A percentile compares a stretch with the other conserved stretches of the same genome.
Conservation (phyloP, 2,113 vertebrate species). For the Bujurquina vittata region DNA sequence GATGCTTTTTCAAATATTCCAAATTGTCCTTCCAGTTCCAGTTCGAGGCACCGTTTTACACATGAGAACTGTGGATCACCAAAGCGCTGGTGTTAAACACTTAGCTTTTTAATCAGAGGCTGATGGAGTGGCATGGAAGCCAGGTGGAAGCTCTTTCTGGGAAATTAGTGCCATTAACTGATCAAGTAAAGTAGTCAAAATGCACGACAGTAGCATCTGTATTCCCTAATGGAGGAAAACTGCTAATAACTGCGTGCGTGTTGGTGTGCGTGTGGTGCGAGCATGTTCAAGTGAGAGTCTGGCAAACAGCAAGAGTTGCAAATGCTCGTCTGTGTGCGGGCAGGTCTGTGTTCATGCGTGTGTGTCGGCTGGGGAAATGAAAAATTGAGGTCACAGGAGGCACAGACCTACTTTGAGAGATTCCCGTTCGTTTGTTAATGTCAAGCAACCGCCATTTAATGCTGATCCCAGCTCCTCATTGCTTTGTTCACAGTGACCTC, state of each 20-base stretch:
- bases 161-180: slow-evolving; percentile 67
- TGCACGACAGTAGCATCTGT: slow-evolving; percentile 49
- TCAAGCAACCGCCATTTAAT: slow-evolving; percentile 53
- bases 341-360: background rate
- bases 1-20: slow-evolving; percentile 20
- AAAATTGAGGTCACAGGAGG: slow-evolving; percentile 50
- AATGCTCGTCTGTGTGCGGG: background rate
- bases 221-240: slow-evolving; percentile 41
- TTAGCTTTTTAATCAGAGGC: slow-evolving; percentile 53
- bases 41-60: background rate
- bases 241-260: slow-evolving; percentile 22
- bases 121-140: slow-evolving; percentile 45
- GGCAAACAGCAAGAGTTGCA: background rate
- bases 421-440: slow-evolving; percentile 50
- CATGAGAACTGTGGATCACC: slow-evolving; percentile 10
- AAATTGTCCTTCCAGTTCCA: background rate
- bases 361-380: slow-evolving; percentile 21
- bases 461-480: slow-evolving; percentile 35
- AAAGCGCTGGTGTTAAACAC: slow-evolving; percentile 25
- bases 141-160: slow-evolving; percentile 61
- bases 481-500: slow-evolving; percentile 49
- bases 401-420: slow-evolving; percentile 56
- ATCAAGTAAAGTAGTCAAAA: slow-evolving; percentile 57
- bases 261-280: background rate
- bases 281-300: background rate